These are phyloP conservation scores for Elgonia sp. DNA, from an alignment of 2,888 invertebrate species.

Conservation along the genomic window DNA sequence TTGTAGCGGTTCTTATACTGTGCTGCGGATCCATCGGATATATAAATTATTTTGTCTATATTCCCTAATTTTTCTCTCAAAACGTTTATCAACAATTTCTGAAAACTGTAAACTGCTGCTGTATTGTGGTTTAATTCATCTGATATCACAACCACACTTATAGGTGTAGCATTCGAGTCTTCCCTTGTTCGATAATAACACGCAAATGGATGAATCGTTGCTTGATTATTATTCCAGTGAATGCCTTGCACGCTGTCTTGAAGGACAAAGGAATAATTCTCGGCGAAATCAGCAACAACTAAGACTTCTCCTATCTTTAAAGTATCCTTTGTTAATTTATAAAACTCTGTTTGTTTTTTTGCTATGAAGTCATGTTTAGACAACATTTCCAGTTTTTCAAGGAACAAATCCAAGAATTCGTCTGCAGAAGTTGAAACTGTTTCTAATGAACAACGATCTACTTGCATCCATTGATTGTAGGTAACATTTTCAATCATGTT, in stretches of 20 bases:
- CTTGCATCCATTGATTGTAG: slow-evolving; percentile 72
- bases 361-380: slow-evolving; percentile 66
- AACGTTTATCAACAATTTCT: not conserved
- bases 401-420: slow-evolving; percentile 64
- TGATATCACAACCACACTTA: not conserved
- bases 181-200: too few relatives aligned
- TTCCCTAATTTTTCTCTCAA: not conserved
- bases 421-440: slow-evolving; percentile 62
- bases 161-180: too few relatives aligned
- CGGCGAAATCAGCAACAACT: not conserved
- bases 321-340: slow-evolving; percentile 44
- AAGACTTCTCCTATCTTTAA: slow-evolving; percentile 58
- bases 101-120: not conserved
- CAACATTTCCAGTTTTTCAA: slow-evolving; percentile 47
- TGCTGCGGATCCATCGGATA: slow-evolving; percentile 58
- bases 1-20: slow-evolving; percentile 58
- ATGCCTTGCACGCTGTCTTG: not conserved
- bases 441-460: slow-evolving; percentile 67
- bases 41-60: slow-evolving; percentile 29
- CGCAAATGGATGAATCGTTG: not conserved
- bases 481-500: too few relatives aligned
- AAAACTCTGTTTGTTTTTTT: slow-evolving; percentile 61
- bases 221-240: not conserved
- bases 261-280: not conserved
- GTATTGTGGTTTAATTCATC: not conserved